Conservation (phyloP, 2,797 vertebrate species). For the Aphelocoma californica region DNA sequence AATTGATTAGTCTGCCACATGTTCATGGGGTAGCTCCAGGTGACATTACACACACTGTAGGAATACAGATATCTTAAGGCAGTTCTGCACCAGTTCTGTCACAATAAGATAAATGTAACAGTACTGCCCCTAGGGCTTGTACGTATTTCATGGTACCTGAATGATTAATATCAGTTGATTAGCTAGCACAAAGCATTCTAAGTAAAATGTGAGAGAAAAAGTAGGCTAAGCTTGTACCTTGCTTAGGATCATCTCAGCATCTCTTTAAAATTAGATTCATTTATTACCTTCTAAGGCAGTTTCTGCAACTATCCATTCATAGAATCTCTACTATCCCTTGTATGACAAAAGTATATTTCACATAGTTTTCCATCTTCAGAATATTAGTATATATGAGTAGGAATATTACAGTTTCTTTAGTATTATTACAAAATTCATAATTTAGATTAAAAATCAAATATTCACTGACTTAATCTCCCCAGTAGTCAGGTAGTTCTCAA, state of each 20-base stretch:
- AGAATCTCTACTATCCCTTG: not conserved
- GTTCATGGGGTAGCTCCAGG: conserved; percentile 2
- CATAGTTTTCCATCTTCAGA: not conserved
- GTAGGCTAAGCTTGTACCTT: conserved; percentile 19
- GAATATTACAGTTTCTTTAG: not conserved
- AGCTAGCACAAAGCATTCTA: conserved; percentile 15
- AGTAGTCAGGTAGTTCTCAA: not conserved
- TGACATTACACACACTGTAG: not conserved
- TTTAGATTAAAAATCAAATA: conserved; percentile 10
- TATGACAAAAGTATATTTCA: not conserved
- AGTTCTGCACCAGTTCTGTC: conserved; percentile 59
- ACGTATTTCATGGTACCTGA: not conserved
- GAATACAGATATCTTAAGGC: conserved; percentile 27
- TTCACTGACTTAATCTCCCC: not conserved
- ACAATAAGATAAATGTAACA: conserved; percentile 47
- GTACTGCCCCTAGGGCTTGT: not conserved
- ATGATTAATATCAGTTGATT: conserved; percentile 60
- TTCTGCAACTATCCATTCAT: not conserved
- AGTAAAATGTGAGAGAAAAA: conserved; percentile 28
- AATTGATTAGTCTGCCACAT: conserved; percentile 20
- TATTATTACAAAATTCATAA: not conserved
- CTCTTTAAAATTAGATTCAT: conserved; percentile 20
- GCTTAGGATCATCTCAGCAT: not conserved
- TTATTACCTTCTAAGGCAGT: not conserved
- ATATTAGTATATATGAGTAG: not conserved